Conservation (phyloP, 2,797 vertebrate genomes). For the Anguilla megastoma region DNA sequence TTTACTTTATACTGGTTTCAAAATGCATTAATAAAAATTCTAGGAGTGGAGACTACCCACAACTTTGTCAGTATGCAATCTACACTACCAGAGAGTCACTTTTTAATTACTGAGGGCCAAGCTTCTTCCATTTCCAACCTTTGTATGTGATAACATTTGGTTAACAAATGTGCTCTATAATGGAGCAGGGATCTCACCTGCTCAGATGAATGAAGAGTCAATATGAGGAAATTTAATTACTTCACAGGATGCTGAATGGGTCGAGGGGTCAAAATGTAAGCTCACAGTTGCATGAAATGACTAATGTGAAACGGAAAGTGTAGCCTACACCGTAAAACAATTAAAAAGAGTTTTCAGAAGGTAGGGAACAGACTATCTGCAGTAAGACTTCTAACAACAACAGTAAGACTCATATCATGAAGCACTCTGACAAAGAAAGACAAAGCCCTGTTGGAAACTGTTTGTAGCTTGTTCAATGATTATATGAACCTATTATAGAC, state of each 20-base stretch:
- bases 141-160: conserved; percentile 31
- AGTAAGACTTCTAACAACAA: background rate
- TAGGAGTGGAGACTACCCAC: background rate
- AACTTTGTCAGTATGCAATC: conserved; percentile 20
- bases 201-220: conserved; percentile 28
- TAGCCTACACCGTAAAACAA: conserved; percentile 27
- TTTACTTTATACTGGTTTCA: conserved; percentile 4
- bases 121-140: conserved; percentile 29
- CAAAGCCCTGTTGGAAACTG: background rate
- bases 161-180: conserved; percentile 32
- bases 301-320: conserved; percentile 27
- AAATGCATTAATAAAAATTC: conserved; percentile 29
- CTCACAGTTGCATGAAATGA: conserved; percentile 28
- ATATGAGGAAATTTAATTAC: conserved; percentile 37
- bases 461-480: background rate
- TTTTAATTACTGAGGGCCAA: conserved; percentile 34
- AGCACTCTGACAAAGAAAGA: background rate
- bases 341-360: conserved; percentile 13
- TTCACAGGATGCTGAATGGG: conserved; percentile 25
- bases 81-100: conserved; percentile 17
- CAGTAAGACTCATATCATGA: background rate
- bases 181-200: conserved; percentile 32
- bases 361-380: background rate
- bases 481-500: background rate
- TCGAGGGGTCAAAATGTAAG: conserved; percentile 31